Percentiles rank a stretch among this genome's conserved stretches.
Evolutionary conservation across 2,113 vertebrate species (phyloP).

Genomic region (Microcebus lehilahytsara): DNA sequence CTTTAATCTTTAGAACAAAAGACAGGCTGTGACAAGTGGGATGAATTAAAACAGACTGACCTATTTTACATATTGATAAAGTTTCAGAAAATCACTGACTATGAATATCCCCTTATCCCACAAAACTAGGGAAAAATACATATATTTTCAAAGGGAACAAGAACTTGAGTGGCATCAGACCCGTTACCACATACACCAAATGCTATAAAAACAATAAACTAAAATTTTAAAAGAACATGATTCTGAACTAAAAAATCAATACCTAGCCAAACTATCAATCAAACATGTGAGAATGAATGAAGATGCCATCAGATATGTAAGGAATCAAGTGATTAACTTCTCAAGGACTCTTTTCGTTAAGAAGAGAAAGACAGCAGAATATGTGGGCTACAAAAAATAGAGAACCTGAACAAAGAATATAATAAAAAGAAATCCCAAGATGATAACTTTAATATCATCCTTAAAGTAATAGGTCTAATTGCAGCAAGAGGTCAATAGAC

Average conservation of each 20-base stretch:
- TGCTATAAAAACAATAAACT: background rate
- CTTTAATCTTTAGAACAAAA: background rate
- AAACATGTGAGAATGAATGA: background rate
- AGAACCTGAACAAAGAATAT: background rate
- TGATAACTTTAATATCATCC: background rate
- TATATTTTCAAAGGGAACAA: background rate
- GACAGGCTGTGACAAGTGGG: background rate
- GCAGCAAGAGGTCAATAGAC: background rate
- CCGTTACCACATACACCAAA: background rate
- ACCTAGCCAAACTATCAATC: background rate
- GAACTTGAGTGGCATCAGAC: background rate
- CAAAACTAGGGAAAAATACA: background rate
- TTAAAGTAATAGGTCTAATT: background rate
- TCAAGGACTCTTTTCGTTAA: background rate
- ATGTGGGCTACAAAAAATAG: background rate
- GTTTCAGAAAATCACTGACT: background rate
- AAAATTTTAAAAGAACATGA: background rate
- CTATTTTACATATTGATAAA: background rate
- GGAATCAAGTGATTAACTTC: background rate
- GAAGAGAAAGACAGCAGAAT: background rate
- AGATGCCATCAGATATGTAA: background rate
- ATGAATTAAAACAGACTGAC: background rate
- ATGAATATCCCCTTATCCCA: background rate
- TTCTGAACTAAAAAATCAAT: background rate
- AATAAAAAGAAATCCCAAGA: background rate